phyloP scores from a whole-genome alignment of 2,888 invertebrate genomes.

The Entomobrya multifasciata region DNA sequence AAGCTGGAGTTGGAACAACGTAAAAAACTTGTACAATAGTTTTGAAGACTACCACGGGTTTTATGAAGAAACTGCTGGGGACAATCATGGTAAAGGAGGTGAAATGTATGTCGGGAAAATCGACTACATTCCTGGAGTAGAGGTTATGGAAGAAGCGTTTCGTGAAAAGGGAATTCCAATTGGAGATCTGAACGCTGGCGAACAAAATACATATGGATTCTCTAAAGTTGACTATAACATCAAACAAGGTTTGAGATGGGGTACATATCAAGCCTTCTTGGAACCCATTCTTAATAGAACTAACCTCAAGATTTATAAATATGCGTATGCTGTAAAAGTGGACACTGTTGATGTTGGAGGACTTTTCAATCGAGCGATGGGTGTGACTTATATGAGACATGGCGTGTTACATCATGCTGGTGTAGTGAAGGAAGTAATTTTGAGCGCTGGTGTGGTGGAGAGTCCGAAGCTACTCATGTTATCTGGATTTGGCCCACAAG shows the following conservation, averaged over 20 bases:
- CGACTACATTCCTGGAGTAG: slow-evolving; percentile 67
- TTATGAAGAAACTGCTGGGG: slow-evolving; percentile 36
- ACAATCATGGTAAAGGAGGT: slow-evolving; percentile 65
- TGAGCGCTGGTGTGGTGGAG: slow-evolving; percentile 61
- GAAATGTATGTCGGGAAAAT: slow-evolving; percentile 72
- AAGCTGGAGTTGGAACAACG: slow-evolving; percentile 61
- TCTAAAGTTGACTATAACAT: slow-evolving; percentile 67
- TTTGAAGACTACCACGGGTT: slow-evolving; percentile 73
- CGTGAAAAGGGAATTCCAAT: slow-evolving; percentile 55
- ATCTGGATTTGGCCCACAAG: slow-evolving; percentile 67
- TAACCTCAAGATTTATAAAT: slow-evolving; percentile 66
- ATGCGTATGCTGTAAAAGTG: slow-evolving; percentile 41
- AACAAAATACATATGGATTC: slow-evolving; percentile 57
- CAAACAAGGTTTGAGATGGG: slow-evolving; percentile 66
- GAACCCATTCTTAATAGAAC: slow-evolving; percentile 56
- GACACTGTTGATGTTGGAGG: not conserved
- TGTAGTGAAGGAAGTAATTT: slow-evolving; percentile 66
- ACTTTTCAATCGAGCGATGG: slow-evolving; percentile 25
- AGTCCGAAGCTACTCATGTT: slow-evolving; percentile 67
- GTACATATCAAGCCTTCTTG: slow-evolving; percentile 61
- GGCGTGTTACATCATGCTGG: slow-evolving; percentile 17
- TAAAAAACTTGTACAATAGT: slow-evolving; percentile 51
- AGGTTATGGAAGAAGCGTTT: slow-evolving; percentile 52
- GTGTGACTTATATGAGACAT: slow-evolving; percentile 68
- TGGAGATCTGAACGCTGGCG: slow-evolving; percentile 66